Percentiles rank a stretch among this genome's conserved stretches.
These are phyloP conservation scores for Psylliodes chrysocephalus DNA, from an alignment of 2,888 invertebrate genomes.

Conservation along the genomic window DNA sequence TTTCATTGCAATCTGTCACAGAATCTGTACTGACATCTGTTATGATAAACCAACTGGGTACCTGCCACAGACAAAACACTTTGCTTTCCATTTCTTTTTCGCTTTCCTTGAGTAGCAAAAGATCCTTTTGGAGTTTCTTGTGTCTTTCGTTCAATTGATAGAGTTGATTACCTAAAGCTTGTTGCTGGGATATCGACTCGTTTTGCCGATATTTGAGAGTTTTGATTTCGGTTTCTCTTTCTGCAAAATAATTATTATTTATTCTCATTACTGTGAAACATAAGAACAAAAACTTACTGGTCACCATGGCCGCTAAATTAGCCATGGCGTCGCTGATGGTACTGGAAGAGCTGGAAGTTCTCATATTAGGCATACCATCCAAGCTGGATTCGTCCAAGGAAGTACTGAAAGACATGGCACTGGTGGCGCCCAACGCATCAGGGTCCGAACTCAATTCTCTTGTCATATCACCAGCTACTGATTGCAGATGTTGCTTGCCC, in stretches of 20 bases:
- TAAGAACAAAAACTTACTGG: constrained; percentile 57
- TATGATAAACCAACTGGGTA: constrained; percentile 61
- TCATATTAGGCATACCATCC: constrained; percentile 56
- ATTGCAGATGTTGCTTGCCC: constrained; percentile 68
- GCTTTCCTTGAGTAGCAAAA: constrained; percentile 54
- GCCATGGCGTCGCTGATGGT: constrained; percentile 60
- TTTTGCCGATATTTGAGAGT: constrained; percentile 55
- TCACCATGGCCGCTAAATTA: constrained; percentile 56
- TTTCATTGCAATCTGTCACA: constrained; percentile 45
- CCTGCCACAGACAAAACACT: constrained; percentile 60
- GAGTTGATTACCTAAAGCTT: constrained; percentile 57
- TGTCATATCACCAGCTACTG: constrained; percentile 62
- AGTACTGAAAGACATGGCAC: constrained; percentile 50
- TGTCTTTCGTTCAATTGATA: constrained; percentile 57
- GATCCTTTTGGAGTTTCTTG: constrained; percentile 56
- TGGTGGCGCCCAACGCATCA: constrained; percentile 42
- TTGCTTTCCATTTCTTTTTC: constrained; percentile 58
- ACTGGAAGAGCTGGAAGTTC: constrained; percentile 20
- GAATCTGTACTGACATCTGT: constrained; percentile 49
- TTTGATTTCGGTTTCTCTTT: constrained; percentile 62
- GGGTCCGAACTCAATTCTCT: constrained; percentile 57
- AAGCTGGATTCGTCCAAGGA: constrained; percentile 63
- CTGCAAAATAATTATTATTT: constrained; percentile 49
- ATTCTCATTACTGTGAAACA: neutral
- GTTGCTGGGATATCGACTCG: constrained; percentile 56